These are phyloP conservation scores for Nannospalax galili DNA, from an alignment of 2,113 vertebrate species.

Conservation along the genomic window DNA sequence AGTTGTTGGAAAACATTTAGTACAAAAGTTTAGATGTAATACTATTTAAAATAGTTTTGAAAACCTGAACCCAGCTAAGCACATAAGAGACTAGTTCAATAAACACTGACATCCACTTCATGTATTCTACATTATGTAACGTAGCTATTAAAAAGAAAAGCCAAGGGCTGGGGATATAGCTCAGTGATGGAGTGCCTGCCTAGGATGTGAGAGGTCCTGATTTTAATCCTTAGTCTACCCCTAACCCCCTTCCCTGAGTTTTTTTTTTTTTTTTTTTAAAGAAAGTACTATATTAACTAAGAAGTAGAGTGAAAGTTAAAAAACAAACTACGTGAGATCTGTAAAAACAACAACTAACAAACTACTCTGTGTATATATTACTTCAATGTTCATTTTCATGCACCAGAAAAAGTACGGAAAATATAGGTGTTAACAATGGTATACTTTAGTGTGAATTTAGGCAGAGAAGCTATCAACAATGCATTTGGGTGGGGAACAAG, in stretches of 20 bases:
- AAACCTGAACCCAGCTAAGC: conserved; percentile 20
- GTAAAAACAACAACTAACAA: conserved; percentile 23
- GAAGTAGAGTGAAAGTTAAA: not conserved
- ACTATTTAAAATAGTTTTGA: conserved; percentile 1
- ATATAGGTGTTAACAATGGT: not conserved
- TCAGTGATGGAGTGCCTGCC: not conserved
- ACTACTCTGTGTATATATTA: not conserved
- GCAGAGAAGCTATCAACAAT: not conserved
- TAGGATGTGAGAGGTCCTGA: not conserved
- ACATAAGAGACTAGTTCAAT: not conserved
- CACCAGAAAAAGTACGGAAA: not conserved
- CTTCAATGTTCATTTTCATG: conserved; percentile 7
- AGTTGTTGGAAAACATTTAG: conserved; percentile 17
- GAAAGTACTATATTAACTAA: not conserved
- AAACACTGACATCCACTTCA: not conserved
- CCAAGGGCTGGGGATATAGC: not conserved
- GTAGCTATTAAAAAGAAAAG: conserved; percentile 39
- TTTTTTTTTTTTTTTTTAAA: too few species aligned
- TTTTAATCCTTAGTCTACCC: not conserved
- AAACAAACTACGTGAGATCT: conserved; percentile 22
- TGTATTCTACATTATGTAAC: not conserved
- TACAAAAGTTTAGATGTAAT: conserved; percentile 29
- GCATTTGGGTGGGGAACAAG: not conserved
- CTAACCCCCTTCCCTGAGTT: too few species aligned
- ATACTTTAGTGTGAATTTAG: not conserved